Percentiles rank a stretch among this genome's conserved stretches.
Conservation (phyloP, 2,113 vertebrate genomes). For the Protobothrops mucrosquamatus region DNA sequence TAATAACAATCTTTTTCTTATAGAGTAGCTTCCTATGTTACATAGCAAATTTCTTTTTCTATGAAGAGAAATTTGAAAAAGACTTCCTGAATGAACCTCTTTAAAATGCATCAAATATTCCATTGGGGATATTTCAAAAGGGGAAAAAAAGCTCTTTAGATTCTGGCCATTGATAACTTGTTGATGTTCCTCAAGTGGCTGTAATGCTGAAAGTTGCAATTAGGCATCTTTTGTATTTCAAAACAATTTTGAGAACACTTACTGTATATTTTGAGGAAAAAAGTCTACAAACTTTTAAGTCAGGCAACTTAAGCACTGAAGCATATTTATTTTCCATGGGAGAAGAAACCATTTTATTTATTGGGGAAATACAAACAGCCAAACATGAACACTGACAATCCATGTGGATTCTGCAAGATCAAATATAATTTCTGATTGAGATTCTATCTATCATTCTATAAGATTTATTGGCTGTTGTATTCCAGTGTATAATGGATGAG, state of each 20-base stretch:
- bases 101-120: neutral
- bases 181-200: neutral
- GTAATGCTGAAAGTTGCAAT: neutral
- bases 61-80: neutral
- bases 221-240: neutral
- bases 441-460: neutral
- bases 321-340: neutral
- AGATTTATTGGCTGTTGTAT: neutral
- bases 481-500: neutral
- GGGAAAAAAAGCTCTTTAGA: neutral
- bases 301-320: neutral
- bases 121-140: neutral
- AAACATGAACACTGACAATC: neutral
- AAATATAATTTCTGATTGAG: neutral
- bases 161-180: neutral
- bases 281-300: constrained; percentile 25
- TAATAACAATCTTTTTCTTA: neutral
- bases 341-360: neutral
- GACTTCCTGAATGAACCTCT: neutral
- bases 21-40: neutral
- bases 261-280: neutral
- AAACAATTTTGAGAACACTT: neutral
- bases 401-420: neutral
- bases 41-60: neutral
- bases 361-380: neutral